Evolutionary conservation across 2,888 invertebrate genomes (phyloP), one percentile per base, ranked within the genome.

Genomic region (Ormyrus pomaceus): DNA sequence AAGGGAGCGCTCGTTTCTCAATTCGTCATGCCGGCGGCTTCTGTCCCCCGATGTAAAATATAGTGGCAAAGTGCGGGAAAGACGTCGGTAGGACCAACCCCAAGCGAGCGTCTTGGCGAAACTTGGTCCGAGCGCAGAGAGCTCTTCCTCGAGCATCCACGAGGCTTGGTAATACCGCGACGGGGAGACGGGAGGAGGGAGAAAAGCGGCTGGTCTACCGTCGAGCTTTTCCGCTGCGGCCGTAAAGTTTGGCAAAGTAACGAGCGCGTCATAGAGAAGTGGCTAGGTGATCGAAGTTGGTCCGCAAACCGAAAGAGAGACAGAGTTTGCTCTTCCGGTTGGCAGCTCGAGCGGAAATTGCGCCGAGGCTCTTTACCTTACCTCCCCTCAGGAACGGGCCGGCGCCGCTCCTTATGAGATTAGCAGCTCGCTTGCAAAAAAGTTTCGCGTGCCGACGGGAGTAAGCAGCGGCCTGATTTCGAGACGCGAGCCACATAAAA

Each of bases 41-140:
- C 34, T 59, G 64, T 74, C 58, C 72, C 53, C 48, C 73, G 51
- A 68, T 79, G 64, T 62, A 73, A 66, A 73, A 73, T 79, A 51
- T 61, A 72, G 51, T 51, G 34, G 34, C 34, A 34, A 34, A 34
- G 34, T 34, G 34, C 4, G 34, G 11, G 45, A 6, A 58, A 46
- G 55, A n/a, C 61, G 55, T 45, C 34, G 34, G 53, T 19, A 45
- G 56, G 34, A 55, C 62, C 9, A 34, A 34, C 34, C 34, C 34
- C 34, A 34, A 34, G 34, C 34, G 34, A 4, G 34, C 34, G 34
- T 66, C 51, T 46, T 45, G 10, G 2, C 34, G 53, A 73, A 79
- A 73, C 48, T 68, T 66, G 45, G 48, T 2, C 13, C 55, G 69
- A 19, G 55, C 11, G 73, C 9, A 4, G 34, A 4, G 34, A 34